Base-by-base conservation (phyloP, 2,113 vertebrate genomes). In the Sylvilagus bachmani region DNA sequence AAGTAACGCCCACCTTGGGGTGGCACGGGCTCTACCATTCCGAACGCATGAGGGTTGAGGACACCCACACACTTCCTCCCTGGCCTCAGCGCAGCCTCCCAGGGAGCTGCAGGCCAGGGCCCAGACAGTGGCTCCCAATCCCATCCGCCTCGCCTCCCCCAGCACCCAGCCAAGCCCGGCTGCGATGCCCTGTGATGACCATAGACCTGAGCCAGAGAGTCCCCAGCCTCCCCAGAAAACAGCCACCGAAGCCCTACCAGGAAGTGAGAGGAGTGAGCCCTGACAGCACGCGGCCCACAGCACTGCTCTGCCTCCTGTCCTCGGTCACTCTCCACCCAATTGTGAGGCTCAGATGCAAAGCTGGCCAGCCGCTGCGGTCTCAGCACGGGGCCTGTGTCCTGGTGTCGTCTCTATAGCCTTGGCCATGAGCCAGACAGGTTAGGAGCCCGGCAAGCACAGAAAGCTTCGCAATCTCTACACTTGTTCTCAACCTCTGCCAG, bases 1-100 rank as follows among this genome's bases (percentile, higher is more conserved):
- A 5, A 85, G 81, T 33, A 29, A 55, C 0, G 6, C n/a, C 6
- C 6, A 3, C 33, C 71, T 16, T 44, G 16, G 53, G 51, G 13
- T 9, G 27, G 73, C 14, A 4, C 2, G 11, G 64, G 78, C 27
- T 27, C 27, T 11, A 7, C 33, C 10, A 24, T 44, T 25, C 24
- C 36, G 31, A 31, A 16, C 1, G 10, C 2, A 0, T 8, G 24
- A 5, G 10, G 73, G 25, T 31, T 67, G 5, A 0, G 22, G 27
- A 22, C 21, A 5, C 12, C 53, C 53, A 21, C 67, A 3, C 31
- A 14, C 33, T 33, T 51, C 73, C 44, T 14, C 31, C n/a, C 21
- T 51, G 9, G 27, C 87, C 33, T 90, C 55, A 58, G 0, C 31
- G 9, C 0, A 0, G 62, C 86, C 81, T 53, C 31, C 86, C 9